Evolutionary conservation across 1,140 invertebrate genomes (phyloP), one percentile per base, ranked within the genome.

Genomic region (silkworm (Bombyx mori)): DNA sequence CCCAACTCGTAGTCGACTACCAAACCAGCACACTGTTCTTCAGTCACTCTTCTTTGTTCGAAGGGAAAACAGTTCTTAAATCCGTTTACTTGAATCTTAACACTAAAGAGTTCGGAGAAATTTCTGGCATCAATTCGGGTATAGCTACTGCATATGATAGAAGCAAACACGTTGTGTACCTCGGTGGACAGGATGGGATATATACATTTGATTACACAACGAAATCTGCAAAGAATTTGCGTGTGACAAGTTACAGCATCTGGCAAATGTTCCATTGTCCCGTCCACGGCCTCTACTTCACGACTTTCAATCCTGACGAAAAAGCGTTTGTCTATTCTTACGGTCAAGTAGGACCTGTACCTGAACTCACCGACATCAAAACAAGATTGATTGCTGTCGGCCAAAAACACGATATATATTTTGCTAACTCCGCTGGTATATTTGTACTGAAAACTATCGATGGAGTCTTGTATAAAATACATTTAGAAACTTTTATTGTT

Each of bases 251-350:
- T 51, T 22, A 10, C 18, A 57, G 48, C 3, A 57, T 57, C n/a
- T 57, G 56, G 56, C 56, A 57, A 57, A 26, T 57, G 56, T 57
- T 51, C 22, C 51, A 48, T 26, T 54, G 53, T 22, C 53, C 46
- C 4, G 47, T 45, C 8, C 42, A 57, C 44, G 56, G 49, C 3
- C 12, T 57, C 6, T 57, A 42, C 44, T 51, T 51, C 42, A 44
- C 56, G 12, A 57, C 56, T 44, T 51, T 46, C 8, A 22, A 54
- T n/a, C 52, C 54, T 22, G 48, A 57, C 1, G 56, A 57, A 22
- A 44, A 57, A 51, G 22, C 56, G 9, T 57, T 43, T 22, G 42
- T 51, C 3, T 51, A 44, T 8, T 22, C 44, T 3, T 10, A 56
- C 8, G 54, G 45, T 8, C 22, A 48, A 56, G 46, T 56, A 10